Conservation (phyloP, 2,888 invertebrate species). For the Tuta absoluta region DNA sequence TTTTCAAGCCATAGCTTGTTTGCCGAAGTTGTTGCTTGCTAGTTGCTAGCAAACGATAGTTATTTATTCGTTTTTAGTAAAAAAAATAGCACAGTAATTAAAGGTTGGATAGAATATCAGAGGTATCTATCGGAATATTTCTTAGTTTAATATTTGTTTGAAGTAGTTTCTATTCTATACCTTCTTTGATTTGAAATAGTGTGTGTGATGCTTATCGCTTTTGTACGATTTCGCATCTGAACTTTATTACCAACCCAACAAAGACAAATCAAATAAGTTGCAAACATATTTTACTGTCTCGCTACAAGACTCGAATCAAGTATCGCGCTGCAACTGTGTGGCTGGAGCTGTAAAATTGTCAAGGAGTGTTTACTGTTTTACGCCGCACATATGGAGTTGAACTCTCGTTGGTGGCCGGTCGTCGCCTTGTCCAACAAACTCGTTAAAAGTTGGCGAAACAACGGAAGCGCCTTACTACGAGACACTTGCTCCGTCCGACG, state of each 20-base stretch:
- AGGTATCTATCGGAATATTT: too few species aligned
- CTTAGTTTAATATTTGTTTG: too few species aligned
- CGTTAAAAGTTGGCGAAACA: conserved; percentile 79
- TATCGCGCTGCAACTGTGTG: conserved; percentile 18
- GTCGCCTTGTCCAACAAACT: conserved; percentile 75
- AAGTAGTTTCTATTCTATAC: too few species aligned
- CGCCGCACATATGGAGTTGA: conserved; percentile 56
- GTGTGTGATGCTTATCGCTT: too few species aligned
- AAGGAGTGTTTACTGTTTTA: conserved; percentile 29
- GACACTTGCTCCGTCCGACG: conserved; percentile 74
- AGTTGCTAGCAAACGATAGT: too few species aligned
- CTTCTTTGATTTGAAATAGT: too few species aligned
- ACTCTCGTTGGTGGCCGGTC: conserved; percentile 50
- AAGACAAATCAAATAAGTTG: neutral
- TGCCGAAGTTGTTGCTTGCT: too few species aligned
- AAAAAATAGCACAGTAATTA: too few species aligned
- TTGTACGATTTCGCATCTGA: too few species aligned
- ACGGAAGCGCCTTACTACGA: conserved; percentile 69
- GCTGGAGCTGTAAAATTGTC: conserved; percentile 23
- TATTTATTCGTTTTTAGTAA: too few species aligned
- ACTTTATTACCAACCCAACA: neutral
- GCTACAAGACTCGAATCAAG: neutral
- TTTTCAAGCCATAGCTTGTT: too few species aligned
- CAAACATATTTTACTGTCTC: conserved; percentile 13
- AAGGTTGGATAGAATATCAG: too few species aligned